These are phyloP conservation scores for Spatulosminthurus flaviceps DNA, from an alignment of 2,888 invertebrate genomes.

Conservation along the genomic window DNA sequence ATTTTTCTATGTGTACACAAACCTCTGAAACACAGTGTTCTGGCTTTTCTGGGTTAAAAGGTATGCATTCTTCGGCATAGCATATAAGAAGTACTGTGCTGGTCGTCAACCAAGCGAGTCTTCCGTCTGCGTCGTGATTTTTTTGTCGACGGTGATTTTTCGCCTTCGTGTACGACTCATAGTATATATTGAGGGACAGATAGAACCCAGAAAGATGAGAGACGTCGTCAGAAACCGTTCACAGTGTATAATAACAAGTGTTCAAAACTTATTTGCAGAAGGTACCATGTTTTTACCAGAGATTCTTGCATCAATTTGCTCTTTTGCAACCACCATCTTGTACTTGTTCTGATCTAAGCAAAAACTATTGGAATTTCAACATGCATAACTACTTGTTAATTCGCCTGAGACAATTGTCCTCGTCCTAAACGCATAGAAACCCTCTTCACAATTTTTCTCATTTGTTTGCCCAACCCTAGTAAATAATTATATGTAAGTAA, in stretches of 20 bases:
- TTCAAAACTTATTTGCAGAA: slow-evolving; percentile 41
- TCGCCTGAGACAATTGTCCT: slow-evolving; percentile 34
- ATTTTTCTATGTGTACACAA: not conserved
- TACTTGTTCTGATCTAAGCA: slow-evolving; percentile 22
- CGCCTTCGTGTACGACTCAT: not conserved
- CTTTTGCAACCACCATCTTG: slow-evolving; percentile 39
- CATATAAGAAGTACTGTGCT: not conserved
- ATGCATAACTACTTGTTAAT: slow-evolving; percentile 31
- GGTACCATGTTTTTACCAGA: slow-evolving; percentile 30
- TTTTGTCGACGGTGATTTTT: not conserved
- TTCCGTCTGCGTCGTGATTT: slow-evolving; percentile 18
- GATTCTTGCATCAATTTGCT: slow-evolving; percentile 37
- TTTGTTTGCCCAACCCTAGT: slow-evolving; percentile 18
- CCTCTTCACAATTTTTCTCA: not conserved
- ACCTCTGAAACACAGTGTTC: not conserved
- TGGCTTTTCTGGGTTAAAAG: slow-evolving; percentile 8
- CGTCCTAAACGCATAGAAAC: not conserved
- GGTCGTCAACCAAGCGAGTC: slow-evolving; percentile 1
- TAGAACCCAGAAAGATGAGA: not conserved
- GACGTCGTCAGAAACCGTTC: not conserved
- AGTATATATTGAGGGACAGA: not conserved
- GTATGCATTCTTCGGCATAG: not conserved
- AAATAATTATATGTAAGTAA: not conserved
- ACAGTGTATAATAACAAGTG: slow-evolving; percentile 15
- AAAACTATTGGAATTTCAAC: slow-evolving; percentile 32